These are phyloP conservation scores for Noturus placidus DNA, from an alignment of 2,113 vertebrate genomes.

Conservation along the genomic window DNA sequence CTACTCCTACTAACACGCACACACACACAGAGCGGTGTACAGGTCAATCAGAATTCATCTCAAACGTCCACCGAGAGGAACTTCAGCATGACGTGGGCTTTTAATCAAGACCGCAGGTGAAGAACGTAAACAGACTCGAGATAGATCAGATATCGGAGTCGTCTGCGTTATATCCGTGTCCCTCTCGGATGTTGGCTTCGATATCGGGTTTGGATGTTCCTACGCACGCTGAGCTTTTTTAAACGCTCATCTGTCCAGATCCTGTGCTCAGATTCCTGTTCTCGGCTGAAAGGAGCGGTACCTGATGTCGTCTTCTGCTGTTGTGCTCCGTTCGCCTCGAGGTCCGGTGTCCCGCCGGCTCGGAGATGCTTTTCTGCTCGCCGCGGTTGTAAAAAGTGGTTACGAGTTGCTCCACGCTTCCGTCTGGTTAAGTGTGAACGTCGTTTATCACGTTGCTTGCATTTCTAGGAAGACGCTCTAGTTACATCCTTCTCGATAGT, in stretches of 20 bases:
- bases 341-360: not conserved
- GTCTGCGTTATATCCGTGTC: not conserved
- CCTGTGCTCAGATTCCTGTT: not conserved
- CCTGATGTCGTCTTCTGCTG: too few relatives aligned
- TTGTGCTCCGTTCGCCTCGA: not conserved
- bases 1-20: not conserved
- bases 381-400: not conserved
- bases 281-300: not conserved
- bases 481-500: not conserved
- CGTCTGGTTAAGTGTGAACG: too few relatives aligned
- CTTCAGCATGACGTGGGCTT: not conserved
- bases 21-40: not conserved
- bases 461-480: too few relatives aligned
- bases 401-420: not conserved
- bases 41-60: not conserved
- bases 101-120: not conserved
- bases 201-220: too few relatives aligned
- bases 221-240: too few relatives aligned
- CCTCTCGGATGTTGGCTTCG: too few relatives aligned
- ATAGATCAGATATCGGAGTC: too few relatives aligned
- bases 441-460: too few relatives aligned
- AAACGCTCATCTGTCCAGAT: not conserved
- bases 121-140: not conserved
- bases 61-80: not conserved
- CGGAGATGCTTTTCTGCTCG: not conserved